Percentiles rank a stretch among this genome's conserved stretches.
These are phyloP conservation scores for Lithophane ornitopus DNA, from an alignment of 2,888 invertebrate species.

Conservation along the genomic window DNA sequence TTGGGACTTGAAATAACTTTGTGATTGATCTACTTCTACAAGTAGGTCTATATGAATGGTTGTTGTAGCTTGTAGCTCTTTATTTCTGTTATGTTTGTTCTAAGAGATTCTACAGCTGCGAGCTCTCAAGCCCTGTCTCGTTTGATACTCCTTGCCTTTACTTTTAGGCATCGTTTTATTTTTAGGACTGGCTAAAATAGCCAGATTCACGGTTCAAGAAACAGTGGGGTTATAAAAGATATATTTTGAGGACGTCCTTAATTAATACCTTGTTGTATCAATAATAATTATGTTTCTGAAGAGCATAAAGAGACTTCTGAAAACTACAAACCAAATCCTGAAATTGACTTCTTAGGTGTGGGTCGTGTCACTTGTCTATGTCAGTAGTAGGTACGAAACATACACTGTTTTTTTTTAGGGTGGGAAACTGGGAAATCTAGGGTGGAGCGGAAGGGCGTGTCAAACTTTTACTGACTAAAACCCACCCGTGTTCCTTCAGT, in stretches of 20 bases:
- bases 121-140: constrained; percentile 39
- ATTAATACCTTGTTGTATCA: no score
- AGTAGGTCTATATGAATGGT: background rate
- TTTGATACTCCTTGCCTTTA: constrained; percentile 44
- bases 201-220: constrained; percentile 22
- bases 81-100: background rate
- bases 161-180: constrained; percentile 39
- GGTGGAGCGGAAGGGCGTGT: no score
- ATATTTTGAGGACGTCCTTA: constrained; percentile 13
- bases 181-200: constrained; percentile 47
- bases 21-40: background rate
- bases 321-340: background rate
- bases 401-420: no score
- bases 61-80: background rate
- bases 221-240: constrained; percentile 12
- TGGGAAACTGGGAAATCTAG: no score
- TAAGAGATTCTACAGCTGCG: constrained; percentile 54
- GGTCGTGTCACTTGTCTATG: background rate
- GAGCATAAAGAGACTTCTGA: background rate
- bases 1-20: background rate
- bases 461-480: no score
- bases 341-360: background rate
- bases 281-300: background rate
- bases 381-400: no score
- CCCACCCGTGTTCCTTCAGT: no score